phyloP scores from a whole-genome alignment of 2,797 vertebrate species.

The Rhinatrema bivittatum region DNA sequence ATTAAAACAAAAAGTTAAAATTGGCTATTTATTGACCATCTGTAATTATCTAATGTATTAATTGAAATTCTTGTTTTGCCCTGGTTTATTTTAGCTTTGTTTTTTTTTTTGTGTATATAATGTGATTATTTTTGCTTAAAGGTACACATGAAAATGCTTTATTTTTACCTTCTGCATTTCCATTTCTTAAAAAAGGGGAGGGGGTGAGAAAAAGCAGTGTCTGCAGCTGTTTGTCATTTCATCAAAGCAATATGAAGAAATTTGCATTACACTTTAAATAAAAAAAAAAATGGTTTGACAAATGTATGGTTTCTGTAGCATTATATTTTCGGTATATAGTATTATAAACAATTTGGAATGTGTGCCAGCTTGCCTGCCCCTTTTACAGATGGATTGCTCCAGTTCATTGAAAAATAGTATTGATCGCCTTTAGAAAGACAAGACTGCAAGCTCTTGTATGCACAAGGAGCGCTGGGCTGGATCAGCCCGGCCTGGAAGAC shows the following conservation, averaged over 20 bases:
- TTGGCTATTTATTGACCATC: conserved; percentile 81
- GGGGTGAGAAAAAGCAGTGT: conserved; percentile 45
- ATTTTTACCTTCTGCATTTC: conserved; percentile 80
- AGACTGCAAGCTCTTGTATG: too few relatives aligned
- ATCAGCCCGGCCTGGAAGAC: too few relatives aligned
- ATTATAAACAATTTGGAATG: too few relatives aligned
- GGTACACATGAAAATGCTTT: conserved; percentile 80
- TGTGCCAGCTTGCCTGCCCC: too few relatives aligned
- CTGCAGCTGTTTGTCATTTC: conserved; percentile 78
- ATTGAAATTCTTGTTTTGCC: conserved; percentile 53
- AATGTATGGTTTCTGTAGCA: too few relatives aligned
- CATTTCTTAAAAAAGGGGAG: conserved; percentile 25
- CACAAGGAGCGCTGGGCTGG: too few relatives aligned
- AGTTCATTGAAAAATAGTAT: too few relatives aligned
- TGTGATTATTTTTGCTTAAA: conserved; percentile 68
- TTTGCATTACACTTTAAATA: conserved; percentile 83
- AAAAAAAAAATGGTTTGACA: too few relatives aligned
- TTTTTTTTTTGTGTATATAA: conserved; percentile 88
- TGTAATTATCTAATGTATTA: conserved; percentile 72
- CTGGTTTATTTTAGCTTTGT: conserved; percentile 69
- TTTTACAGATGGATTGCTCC: too few relatives aligned
- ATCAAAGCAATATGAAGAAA: conserved; percentile 85
- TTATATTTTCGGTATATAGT: too few relatives aligned
- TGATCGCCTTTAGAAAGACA: too few relatives aligned
- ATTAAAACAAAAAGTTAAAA: conserved; percentile 65